Base-by-base conservation (phyloP, 1,140 invertebrate species). In the Hetaerina americana region DNA sequence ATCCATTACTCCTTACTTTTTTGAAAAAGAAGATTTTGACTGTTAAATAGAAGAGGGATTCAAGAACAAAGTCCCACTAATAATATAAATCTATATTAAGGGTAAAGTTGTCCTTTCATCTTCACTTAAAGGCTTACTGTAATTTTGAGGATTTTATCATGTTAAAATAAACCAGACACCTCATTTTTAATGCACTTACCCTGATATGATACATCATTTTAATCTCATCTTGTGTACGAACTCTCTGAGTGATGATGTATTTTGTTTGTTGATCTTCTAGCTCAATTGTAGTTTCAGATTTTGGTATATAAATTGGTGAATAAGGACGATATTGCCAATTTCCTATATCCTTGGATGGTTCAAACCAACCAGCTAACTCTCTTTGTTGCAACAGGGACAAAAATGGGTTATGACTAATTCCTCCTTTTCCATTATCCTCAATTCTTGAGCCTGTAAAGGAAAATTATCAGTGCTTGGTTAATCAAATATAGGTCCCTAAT, bases 291-390 rank as follows among this genome's bases (percentile, higher is more conserved):
- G 81, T 81, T 74, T 82, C 82, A 29, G 81, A 77, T 12, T 79
- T 75, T 1, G 91, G 91, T 74, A 93, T 81, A 15, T 85, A 80
- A 31, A 90, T 87, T 0, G 91, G 90, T 77, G 86, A 66, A 66
- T 92, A 92, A 76, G 40, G 85, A 49, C 73, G 80, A 77, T 89
- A 75, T 89, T 69, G 88, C 81, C 72, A 66, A n/a, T 88, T 87
- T 27, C 27, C 40, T 22, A 85, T 84, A 73, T 87, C 87, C 0
- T 83, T 79, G 12, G 86, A 82, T 71, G 89, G 87, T 75, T 88
- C 86, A 75, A 96, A 93, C 96, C 96, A 97, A 0, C 94, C 93
- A 8, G 93, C 89, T 69, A 98, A 85, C 84, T 98, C 95, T 80
- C 92, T 85, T 79, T 97, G 94, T 77, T 96, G 89, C 3, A 89